A percentile compares a stretch with the other conserved stretches of the same genome.
These are phyloP conservation scores for Melanerpes aurifrons DNA, from an alignment of 2,113 vertebrate species.

Conservation along the genomic window DNA sequence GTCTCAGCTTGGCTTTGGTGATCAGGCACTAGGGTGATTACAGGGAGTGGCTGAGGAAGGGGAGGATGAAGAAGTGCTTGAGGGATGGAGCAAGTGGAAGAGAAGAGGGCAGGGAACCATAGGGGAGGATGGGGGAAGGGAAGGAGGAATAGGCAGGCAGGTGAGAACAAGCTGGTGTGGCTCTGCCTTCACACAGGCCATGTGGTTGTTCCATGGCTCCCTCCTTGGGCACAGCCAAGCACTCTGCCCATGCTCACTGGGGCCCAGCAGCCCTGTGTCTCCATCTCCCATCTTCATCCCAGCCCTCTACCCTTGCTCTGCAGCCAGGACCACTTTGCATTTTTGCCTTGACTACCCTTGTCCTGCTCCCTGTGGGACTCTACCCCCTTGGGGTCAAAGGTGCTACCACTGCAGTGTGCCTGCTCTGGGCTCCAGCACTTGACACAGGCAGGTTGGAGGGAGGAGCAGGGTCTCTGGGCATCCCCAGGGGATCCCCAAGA, in stretches of 20 bases:
- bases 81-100: background rate
- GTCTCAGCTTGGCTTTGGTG: background rate
- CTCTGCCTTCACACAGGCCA: background rate
- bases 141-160: background rate
- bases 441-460: fast-evolving
- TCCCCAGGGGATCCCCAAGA: background rate
- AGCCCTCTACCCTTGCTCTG: fast-evolving
- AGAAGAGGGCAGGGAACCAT: background rate
- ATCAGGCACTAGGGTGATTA: too few relatives aligned
- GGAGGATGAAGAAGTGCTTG: background rate
- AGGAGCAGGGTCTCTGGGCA: background rate
- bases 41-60: background rate
- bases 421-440: background rate
- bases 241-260: background rate
- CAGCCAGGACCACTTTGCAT: background rate
- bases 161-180: background rate
- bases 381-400: fast-evolving
- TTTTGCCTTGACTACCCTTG: background rate
- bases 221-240: background rate
- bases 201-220: background rate
- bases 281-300: background rate
- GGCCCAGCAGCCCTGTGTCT: background rate
- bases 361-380: background rate
- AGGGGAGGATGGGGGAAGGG: background rate
- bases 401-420: fast-evolving